A percentile compares a stretch with the other conserved stretches of the same genome.
These are phyloP conservation scores for Xiphophorus maculatus DNA, from an alignment of 2,113 vertebrate species.

Conservation along the genomic window DNA sequence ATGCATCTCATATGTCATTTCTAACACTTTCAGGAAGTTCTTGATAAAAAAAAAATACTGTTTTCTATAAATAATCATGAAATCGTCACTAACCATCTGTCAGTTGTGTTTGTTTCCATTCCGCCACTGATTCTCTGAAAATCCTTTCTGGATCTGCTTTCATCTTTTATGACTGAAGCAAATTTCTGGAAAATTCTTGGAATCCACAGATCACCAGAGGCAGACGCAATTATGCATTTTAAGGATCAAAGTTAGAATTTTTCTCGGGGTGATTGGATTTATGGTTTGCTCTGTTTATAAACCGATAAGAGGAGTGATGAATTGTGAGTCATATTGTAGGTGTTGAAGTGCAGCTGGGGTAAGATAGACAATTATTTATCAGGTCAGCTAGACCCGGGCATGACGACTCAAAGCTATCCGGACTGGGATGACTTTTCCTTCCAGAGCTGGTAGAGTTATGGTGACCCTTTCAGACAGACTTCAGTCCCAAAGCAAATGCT, in stretches of 20 bases:
- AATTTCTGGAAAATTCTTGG: conserved; percentile 6
- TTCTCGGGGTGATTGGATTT: not conserved
- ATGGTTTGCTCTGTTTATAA: not conserved
- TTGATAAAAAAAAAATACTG: not conserved
- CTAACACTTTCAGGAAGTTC: conserved; percentile 10
- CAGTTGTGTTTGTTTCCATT: conserved; percentile 9
- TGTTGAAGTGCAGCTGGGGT: conserved; percentile 35
- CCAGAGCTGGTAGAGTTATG: conserved; percentile 52
- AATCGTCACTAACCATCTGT: conserved; percentile 8
- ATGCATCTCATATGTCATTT: not conserved
- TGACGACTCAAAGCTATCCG: conserved; percentile 25
- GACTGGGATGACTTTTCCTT: conserved; percentile 52
- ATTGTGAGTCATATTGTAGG: conserved; percentile 25
- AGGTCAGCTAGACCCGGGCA: conserved; percentile 59
- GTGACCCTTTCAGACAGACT: conserved; percentile 59
- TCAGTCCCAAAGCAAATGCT: conserved; percentile 61
- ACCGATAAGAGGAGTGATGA: conserved; percentile 1
- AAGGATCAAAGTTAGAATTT: not conserved
- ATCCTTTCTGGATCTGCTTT: not conserved
- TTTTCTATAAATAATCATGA: conserved; percentile 4
- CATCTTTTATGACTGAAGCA: not conserved
- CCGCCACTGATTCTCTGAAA: not conserved
- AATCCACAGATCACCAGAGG: conserved; percentile 1
- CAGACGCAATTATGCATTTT: not conserved
- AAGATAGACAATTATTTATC: conserved; percentile 50